These are phyloP conservation scores for Phengaris alcon DNA, from an alignment of 2,888 invertebrate species.

Conservation along the genomic window DNA sequence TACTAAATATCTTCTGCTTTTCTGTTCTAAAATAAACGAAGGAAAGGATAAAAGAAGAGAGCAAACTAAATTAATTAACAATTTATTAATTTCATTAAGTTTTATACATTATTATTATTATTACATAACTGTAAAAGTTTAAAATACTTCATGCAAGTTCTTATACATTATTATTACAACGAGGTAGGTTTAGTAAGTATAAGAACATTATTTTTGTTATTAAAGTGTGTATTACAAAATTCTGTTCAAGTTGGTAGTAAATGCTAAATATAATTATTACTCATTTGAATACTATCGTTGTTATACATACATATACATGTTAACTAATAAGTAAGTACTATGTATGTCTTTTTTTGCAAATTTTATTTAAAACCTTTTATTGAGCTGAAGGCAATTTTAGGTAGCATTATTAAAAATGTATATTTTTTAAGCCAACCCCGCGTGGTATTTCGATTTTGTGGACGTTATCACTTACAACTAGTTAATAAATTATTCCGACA, in stretches of 20 bases:
- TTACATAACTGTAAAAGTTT: not conserved
- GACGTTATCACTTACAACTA: not conserved
- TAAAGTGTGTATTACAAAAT: not conserved
- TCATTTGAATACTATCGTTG: too few relatives aligned
- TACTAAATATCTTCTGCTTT: too few relatives aligned
- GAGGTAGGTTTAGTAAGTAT: not conserved
- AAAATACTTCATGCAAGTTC: not conserved
- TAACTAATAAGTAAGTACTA: too few relatives aligned
- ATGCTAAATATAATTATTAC: not conserved
- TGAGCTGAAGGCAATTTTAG: too few relatives aligned
- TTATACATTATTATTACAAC: not conserved
- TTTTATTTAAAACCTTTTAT: too few relatives aligned
- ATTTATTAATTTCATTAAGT: conserved; percentile 10
- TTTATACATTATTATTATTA: not conserved
- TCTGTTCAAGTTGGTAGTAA: not conserved
- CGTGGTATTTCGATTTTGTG: not conserved
- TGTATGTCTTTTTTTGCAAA: too few relatives aligned
- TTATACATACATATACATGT: too few relatives aligned
- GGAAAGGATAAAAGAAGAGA: not conserved
- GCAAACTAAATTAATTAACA: not conserved
- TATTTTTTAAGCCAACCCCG: not conserved
- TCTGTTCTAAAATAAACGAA: too few relatives aligned
- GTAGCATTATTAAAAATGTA: not conserved
- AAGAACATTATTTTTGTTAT: not conserved
- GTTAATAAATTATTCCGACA: conserved; percentile 4